Conservation (phyloP, 2,888 invertebrate species). For the Mythimna ferrago region DNA sequence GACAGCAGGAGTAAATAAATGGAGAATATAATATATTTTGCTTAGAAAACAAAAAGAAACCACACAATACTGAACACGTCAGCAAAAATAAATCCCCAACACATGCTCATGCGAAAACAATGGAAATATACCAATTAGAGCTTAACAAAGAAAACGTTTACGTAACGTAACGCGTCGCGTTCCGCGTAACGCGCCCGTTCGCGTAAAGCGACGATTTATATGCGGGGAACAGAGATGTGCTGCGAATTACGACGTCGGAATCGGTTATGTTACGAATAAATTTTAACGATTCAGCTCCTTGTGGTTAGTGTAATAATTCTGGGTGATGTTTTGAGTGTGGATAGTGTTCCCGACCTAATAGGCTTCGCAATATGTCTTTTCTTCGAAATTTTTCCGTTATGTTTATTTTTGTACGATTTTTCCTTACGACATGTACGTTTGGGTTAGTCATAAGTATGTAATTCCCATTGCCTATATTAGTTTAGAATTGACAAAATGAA, state of each 20-base stretch:
- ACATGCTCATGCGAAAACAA: conserved; percentile 55
- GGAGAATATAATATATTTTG: neutral
- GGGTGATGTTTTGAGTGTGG: conserved; percentile 25
- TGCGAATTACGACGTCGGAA: conserved; percentile 60
- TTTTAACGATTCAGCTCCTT: conserved; percentile 58
- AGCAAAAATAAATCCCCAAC: conserved; percentile 40
- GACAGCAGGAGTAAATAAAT: no score
- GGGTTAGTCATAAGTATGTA: no score
- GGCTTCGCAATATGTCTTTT: neutral
- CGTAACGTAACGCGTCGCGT: conserved; percentile 53
- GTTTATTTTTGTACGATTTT: no score
- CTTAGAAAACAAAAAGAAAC: neutral
- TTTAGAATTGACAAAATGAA: no score
- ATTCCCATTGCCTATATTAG: no score
- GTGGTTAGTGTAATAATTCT: conserved; percentile 47
- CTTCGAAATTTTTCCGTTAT: neutral
- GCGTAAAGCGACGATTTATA: conserved; percentile 61
- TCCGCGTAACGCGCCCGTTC: conserved; percentile 54
- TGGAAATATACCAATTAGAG: conserved; percentile 61
- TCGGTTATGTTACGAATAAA: conserved; percentile 62
- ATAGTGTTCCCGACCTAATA: neutral
- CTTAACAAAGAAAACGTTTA: conserved; percentile 63
- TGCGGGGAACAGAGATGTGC: conserved; percentile 56
- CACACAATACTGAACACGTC: conserved; percentile 28
- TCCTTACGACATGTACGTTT: no score